These are phyloP conservation scores for Achlya flavicornis DNA, from an alignment of 2,888 invertebrate species.

Conservation along the genomic window DNA sequence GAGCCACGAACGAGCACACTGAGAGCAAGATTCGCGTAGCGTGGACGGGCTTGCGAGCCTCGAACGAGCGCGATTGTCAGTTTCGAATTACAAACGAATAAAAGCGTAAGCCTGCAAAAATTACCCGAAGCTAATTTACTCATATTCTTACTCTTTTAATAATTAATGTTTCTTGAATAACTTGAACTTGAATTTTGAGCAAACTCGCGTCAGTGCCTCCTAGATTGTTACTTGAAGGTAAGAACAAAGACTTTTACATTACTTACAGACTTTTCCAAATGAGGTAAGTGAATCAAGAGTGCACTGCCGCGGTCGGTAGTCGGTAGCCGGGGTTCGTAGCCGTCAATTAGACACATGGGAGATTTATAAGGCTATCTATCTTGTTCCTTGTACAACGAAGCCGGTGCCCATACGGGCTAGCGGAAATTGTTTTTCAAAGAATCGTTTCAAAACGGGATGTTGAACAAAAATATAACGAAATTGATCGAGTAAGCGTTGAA, in stretches of 20 bases:
- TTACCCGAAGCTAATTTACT: not conserved
- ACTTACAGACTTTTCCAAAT: conserved; percentile 49
- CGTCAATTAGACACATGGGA: conserved; percentile 78
- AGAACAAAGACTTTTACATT: conserved; percentile 42
- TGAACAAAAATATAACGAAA: conserved; percentile 8
- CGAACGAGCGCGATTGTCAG: too few relatives aligned
- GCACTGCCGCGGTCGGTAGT: conserved; percentile 36
- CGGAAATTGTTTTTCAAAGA: conserved; percentile 72
- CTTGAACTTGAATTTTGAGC: not conserved
- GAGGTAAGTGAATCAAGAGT: conserved; percentile 63
- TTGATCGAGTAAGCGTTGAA: not conserved
- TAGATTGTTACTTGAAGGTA: conserved; percentile 27
- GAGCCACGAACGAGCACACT: too few relatives aligned
- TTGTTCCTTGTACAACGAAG: conserved; percentile 56
- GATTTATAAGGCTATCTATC: conserved; percentile 79
- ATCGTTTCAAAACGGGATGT: conserved; percentile 39
- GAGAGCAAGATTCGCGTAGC: too few relatives aligned
- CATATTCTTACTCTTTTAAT: conserved; percentile 16
- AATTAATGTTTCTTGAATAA: too few relatives aligned
- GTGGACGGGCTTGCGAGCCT: too few relatives aligned
- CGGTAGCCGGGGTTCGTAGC: conserved; percentile 56
- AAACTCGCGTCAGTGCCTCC: conserved; percentile 20
- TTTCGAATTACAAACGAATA: too few relatives aligned
- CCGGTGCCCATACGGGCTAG: conserved; percentile 43
- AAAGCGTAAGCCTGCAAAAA: not conserved